These are phyloP conservation scores for Fundulus diaphanus DNA, from an alignment of 2,797 vertebrate genomes.

Conservation along the genomic window DNA sequence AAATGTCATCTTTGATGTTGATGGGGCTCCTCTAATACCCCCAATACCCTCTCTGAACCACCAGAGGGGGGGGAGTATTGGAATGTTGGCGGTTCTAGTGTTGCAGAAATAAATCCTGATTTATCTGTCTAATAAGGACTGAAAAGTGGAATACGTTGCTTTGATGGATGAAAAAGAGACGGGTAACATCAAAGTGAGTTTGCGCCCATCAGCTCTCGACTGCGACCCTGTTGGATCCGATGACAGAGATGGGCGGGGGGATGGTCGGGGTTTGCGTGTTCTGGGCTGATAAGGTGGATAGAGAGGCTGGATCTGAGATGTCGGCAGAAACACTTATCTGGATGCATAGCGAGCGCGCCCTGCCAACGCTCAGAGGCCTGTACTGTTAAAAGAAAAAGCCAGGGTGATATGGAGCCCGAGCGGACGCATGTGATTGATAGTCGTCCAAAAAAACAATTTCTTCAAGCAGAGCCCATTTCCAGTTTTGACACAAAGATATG, in stretches of 20 bases:
- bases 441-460: slow-evolving; percentile 45
- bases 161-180: slow-evolving; percentile 53
- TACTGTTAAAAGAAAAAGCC: slow-evolving; percentile 38
- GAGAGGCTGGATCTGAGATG: slow-evolving; percentile 63
- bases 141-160: slow-evolving; percentile 46
- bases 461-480: slow-evolving; percentile 69
- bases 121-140: slow-evolving; percentile 53
- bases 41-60: neutral
- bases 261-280: slow-evolving; percentile 73
- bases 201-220: slow-evolving; percentile 58
- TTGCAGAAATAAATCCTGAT: slow-evolving; percentile 9
- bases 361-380: slow-evolving; percentile 62
- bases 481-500: slow-evolving; percentile 59
- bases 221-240: slow-evolving; percentile 76
- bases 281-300: slow-evolving; percentile 73
- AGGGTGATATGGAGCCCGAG: slow-evolving; percentile 49
- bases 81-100: neutral
- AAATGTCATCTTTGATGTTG: neutral
- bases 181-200: slow-evolving; percentile 62
- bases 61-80: neutral
- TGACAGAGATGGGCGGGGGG: slow-evolving; percentile 73
- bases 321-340: slow-evolving; percentile 61
- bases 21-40: neutral
- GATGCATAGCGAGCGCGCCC: slow-evolving; percentile 44
- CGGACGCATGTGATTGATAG: slow-evolving; percentile 60